These are phyloP conservation scores for Deroplatys truncata DNA, from an alignment of 2,888 invertebrate species.

Conservation along the genomic window DNA sequence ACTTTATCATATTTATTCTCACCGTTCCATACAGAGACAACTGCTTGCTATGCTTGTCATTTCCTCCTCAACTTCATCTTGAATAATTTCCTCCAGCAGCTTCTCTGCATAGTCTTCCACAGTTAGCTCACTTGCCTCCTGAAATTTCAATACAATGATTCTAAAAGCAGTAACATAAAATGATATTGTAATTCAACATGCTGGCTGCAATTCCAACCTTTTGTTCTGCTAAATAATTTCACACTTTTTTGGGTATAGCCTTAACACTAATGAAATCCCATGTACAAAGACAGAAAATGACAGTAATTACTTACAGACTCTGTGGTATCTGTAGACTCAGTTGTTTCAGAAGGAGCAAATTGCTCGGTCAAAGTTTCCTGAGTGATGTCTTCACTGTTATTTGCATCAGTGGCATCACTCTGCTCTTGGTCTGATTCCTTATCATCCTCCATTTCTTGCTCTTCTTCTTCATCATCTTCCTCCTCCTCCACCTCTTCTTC, in stretches of 20 bases:
- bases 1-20: not conserved
- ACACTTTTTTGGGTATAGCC: too few species aligned
- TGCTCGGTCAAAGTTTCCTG: not conserved
- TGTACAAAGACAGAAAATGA: too few species aligned
- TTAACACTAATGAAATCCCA: too few species aligned
- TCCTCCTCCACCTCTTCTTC: not conserved
- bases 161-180: not conserved
- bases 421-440: not conserved
- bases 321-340: not conserved
- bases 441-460: not conserved
- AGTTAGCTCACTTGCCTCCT: not conserved
- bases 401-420: not conserved
- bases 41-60: not conserved
- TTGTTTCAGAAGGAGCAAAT: not conserved
- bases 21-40: not conserved
- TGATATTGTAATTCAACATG: too few species aligned
- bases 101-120: not conserved
- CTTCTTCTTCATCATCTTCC: not conserved
- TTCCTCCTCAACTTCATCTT: not conserved
- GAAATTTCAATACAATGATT: not conserved
- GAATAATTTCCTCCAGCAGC: not conserved
- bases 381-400: not conserved
- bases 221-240: too few species aligned
- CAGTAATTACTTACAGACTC: not conserved
- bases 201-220: too few species aligned